phyloP scores from a whole-genome alignment of 2,888 invertebrate genomes.

The Fragum whitleyi region DNA sequence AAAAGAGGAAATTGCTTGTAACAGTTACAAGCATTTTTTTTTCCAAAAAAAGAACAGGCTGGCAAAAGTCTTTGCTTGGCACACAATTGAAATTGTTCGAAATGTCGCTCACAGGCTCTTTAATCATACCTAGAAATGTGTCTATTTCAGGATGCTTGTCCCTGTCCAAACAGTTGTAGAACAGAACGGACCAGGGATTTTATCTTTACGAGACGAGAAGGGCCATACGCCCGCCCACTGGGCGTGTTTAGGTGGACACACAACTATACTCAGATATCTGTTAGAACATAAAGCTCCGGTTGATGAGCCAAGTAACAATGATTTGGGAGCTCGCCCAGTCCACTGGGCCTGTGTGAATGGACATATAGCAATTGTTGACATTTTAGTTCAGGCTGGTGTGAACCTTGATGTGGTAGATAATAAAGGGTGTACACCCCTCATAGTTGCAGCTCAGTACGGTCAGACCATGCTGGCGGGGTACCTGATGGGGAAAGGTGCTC shows the following conservation, averaged over 20 bases:
- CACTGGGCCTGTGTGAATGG: conserved; percentile 98
- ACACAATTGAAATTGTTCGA: no score
- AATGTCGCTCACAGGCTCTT: no score
- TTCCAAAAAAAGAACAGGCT: no score
- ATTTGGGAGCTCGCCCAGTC: conserved; percentile 95
- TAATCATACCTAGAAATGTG: no score
- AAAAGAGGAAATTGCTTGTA: no score
- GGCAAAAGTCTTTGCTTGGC: no score
- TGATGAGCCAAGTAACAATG: conserved; percentile 94
- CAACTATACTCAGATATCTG: conserved; percentile 94
- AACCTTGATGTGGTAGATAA: conserved; percentile 95
- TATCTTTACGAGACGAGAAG: conserved; percentile 94
- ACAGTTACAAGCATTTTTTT: no score
- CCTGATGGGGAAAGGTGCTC: conserved; percentile 94
- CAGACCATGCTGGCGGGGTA: conserved; percentile 95
- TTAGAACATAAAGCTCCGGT: conserved; percentile 92
- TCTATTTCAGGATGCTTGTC: conserved; percentile 90
- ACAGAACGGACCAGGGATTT: conserved; percentile 90
- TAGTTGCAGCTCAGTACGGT: conserved; percentile 96
- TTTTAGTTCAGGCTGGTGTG: conserved; percentile 89
- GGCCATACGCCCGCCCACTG: conserved; percentile 97
- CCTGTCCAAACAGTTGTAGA: conserved; percentile 94
- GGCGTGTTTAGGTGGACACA: conserved; percentile 95
- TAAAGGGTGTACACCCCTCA: conserved; percentile 94
- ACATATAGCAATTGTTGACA: conserved; percentile 94